A percentile compares a stretch with the other conserved stretches of the same genome.
phyloP scores from a whole-genome alignment of 2,113 vertebrate genomes.

The Ivindomyrus marchei region DNA sequence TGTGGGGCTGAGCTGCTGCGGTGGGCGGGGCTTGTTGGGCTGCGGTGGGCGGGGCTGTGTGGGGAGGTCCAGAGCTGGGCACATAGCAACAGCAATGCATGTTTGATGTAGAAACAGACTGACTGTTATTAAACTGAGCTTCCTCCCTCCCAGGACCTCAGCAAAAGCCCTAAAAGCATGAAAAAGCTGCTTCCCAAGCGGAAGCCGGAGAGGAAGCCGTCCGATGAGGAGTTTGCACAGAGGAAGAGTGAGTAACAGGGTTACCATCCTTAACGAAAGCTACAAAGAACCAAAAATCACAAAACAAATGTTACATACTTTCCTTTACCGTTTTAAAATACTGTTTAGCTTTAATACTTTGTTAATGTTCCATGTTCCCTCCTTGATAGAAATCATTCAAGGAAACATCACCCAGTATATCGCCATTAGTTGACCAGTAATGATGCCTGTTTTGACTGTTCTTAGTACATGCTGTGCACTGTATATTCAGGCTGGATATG shows the following conservation, averaged over 20 bases:
- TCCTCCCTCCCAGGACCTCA: slow-evolving; percentile 73
- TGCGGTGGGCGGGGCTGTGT: neutral
- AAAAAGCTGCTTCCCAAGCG: slow-evolving; percentile 97
- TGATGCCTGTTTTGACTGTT: neutral
- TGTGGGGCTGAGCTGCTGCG: no score
- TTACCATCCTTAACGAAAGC: neutral
- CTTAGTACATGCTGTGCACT: neutral
- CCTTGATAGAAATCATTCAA: neutral
- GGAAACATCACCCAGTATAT: neutral
- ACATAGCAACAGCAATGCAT: neutral
- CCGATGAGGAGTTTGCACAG: slow-evolving; percentile 92
- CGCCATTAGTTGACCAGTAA: neutral
- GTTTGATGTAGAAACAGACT: neutral
- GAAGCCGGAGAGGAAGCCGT: slow-evolving; percentile 92
- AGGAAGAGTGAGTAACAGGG: slow-evolving; percentile 80
- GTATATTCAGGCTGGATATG: neutral
- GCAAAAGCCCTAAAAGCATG: slow-evolving; percentile 98
- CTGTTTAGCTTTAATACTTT: neutral
- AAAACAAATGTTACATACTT: neutral
- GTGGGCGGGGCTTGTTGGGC: no score
- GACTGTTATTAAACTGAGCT: neutral
- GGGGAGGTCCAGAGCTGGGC: neutral
- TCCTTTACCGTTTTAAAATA: neutral
- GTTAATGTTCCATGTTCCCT: neutral
- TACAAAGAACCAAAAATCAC: neutral